Conservation (phyloP, 2,797 vertebrate species). For the Acestrorhynchus altus region DNA sequence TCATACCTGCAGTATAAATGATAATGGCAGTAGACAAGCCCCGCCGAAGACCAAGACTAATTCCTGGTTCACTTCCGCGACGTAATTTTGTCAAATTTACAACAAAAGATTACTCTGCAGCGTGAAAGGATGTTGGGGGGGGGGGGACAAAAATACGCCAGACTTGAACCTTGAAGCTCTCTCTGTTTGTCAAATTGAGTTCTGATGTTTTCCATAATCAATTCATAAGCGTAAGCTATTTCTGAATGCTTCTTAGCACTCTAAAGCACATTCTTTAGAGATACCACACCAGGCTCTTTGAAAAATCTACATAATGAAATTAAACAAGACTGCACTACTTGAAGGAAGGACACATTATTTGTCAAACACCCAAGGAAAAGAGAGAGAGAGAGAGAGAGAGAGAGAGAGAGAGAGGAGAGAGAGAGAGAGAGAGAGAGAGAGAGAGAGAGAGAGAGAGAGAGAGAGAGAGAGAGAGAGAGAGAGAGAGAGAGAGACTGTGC, state of each 20-base stretch:
- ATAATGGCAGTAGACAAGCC: neutral
- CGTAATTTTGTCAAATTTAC: conserved; percentile 33
- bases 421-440: conserved; percentile 1
- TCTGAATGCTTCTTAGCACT: conserved; percentile 13
- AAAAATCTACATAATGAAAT: conserved; percentile 53
- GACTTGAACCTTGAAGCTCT: conserved; percentile 24
- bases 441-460: conserved; percentile 22
- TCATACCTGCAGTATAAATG: neutral
- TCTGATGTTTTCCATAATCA: conserved; percentile 32
- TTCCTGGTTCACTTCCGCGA: conserved; percentile 17
- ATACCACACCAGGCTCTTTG: conserved; percentile 20
- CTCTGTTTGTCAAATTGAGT: conserved; percentile 26
- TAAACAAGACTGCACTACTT: conserved; percentile 40
- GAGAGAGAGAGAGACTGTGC: conserved; percentile 21
- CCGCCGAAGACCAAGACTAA: conserved; percentile 6
- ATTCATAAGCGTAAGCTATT: conserved; percentile 22
- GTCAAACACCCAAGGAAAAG: conserved; percentile 41
- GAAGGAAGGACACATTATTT: conserved; percentile 48
- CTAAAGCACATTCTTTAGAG: conserved; percentile 31
- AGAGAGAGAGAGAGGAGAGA: neutral
- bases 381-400: neutral
- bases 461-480: conserved; percentile 11
- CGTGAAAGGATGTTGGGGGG: neutral
- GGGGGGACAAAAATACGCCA: neutral
- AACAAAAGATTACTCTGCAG: conserved; percentile 26